Conservation (phyloP, 2,888 invertebrate genomes). For the Oasisia sp. region DNA sequence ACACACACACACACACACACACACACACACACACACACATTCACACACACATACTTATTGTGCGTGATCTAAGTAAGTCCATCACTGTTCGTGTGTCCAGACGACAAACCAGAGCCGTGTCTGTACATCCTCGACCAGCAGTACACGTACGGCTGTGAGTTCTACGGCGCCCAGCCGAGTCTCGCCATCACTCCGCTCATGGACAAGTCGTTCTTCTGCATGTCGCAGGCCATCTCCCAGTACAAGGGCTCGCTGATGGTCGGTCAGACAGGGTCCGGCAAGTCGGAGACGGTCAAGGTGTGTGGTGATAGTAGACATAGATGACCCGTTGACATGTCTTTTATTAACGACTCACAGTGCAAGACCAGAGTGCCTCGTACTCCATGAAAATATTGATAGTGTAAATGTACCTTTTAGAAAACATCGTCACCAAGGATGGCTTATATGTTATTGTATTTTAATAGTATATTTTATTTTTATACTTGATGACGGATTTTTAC, state of each 20-base stretch:
- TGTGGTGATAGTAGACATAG: background rate
- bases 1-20: too few species aligned
- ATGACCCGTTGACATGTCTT: background rate
- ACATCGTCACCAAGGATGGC: too few species aligned
- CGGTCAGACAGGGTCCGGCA: constrained; percentile 61
- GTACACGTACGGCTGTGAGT: constrained; percentile 63
- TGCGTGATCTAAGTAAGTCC: background rate
- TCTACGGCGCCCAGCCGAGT: constrained; percentile 60
- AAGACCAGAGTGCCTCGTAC: too few species aligned
- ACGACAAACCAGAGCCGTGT: constrained; percentile 53
- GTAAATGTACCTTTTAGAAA: too few species aligned
- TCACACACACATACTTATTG: constrained; percentile 5
- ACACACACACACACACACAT: background rate
- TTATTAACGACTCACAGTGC: too few species aligned
- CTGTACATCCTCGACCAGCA: constrained; percentile 61
- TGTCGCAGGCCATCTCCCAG: constrained; percentile 60
- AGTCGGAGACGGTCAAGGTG: constrained; percentile 63
- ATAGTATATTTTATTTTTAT: background rate
- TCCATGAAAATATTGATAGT: too few species aligned
- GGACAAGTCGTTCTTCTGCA: constrained; percentile 63
- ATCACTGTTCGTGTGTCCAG: constrained; percentile 38
- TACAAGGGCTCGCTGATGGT: constrained; percentile 55
- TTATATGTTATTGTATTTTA: background rate
- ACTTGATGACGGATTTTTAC: background rate
- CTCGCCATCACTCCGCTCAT: constrained; percentile 60